Conservation (phyloP, 1,140 invertebrate species). For the Himalopsyche phryganea region DNA sequence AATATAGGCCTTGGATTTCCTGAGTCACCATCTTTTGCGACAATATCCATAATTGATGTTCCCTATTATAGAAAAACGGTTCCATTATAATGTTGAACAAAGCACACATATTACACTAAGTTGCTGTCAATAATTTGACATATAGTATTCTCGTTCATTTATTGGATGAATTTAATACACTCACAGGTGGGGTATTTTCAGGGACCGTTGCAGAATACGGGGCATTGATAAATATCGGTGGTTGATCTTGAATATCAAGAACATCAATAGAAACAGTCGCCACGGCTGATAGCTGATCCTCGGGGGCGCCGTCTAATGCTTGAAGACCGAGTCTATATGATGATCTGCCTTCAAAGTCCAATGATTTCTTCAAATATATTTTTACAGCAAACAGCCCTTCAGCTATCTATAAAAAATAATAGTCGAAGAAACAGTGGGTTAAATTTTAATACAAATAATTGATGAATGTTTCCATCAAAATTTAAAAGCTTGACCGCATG, state of each 20-base stretch:
- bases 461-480: too few relatives aligned
- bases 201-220: conserved; percentile 72
- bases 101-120: too few relatives aligned
- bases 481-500: too few relatives aligned
- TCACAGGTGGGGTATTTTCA: conserved; percentile 65
- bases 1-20: conserved; percentile 65
- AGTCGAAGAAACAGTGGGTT: too few relatives aligned
- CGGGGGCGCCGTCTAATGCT: conserved; percentile 62
- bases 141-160: too few relatives aligned
- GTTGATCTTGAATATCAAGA: conserved; percentile 76
- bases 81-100: too few relatives aligned
- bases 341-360: conserved; percentile 73
- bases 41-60: conserved; percentile 62
- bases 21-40: conserved; percentile 72
- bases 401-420: conserved; percentile 49
- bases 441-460: too few relatives aligned
- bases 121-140: too few relatives aligned
- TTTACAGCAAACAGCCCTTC: conserved; percentile 69
- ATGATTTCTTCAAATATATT: conserved; percentile 57
- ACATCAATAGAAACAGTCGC: conserved; percentile 73
- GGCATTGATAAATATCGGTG: conserved; percentile 72
- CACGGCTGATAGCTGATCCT: conserved; percentile 58
- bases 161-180: too few relatives aligned
- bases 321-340: conserved; percentile 67
- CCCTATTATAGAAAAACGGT: conserved; percentile 37